Evolutionary conservation across 1,140 invertebrate genomes (phyloP), one percentile per base, ranked within the genome.

Genomic region (Chrysopa pallens): DNA sequence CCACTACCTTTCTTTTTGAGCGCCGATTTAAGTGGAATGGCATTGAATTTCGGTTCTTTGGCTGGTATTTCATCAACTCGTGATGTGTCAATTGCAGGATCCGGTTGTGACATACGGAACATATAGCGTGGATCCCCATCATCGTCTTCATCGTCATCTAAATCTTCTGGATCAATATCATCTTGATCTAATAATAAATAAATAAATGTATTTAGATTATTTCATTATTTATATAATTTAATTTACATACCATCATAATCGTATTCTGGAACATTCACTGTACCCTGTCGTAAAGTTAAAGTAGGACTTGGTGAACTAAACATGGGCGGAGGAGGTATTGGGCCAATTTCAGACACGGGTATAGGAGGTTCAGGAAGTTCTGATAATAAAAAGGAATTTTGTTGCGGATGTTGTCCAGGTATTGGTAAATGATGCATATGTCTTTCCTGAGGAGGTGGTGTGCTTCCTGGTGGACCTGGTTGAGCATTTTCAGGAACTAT

Each of bases 321-420:
- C 88, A 92, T 92, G 42, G 87, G 88, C 42, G 89, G 89, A 48
- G 89, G 89, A 54, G 89, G 89, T 60, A 93, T 93, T 36, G 86
- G 88, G 29, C 89, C 88, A 59, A 93, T 91, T 58, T 93, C 89
- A 42, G 84, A 89, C 11, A 92, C 63, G 8, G 84, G 84, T 53
- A 91, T 90, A 46, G 87, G 86, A 39, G 86, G 86, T 61, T 91
- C 87, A 40, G 87, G 86, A 51, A 90, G 68, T 56, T 88, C 83
- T 44, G 82, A 84, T 48, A 88, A 69, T 64, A 82, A 74, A 52
- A 42, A 50, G 45, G 49, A 8, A 43, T 39, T 29, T 45, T 46
- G 13, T 44, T 44, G 41, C 27, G 35, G 51, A 62, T 60, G 43
- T 53, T 55, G 33, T 50, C 58, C 46, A 43, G 46, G 51, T 38